A percentile compares a stretch with the other conserved stretches of the same genome.
Conservation (phyloP, 2,113 vertebrate genomes). For the Melanostigma gelatinosum region DNA sequence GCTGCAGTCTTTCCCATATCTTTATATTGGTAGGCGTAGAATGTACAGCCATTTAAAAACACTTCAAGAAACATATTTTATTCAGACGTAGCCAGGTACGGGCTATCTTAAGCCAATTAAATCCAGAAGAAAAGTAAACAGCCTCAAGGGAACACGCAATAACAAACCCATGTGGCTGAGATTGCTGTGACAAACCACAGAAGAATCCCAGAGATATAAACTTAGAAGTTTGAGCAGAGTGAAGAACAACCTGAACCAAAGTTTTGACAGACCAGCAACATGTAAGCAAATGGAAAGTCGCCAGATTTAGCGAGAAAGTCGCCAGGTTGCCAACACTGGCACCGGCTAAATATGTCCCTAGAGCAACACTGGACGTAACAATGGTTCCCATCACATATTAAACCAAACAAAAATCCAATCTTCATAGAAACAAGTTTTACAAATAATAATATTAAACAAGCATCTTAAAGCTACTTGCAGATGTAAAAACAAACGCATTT, state of each 20-base stretch:
- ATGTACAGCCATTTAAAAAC: not conserved
- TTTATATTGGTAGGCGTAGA: not conserved
- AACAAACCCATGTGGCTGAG: not conserved
- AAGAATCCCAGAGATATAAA: not conserved
- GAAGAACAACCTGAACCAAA: not conserved
- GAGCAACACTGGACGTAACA: no score
- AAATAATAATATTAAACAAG: no score
- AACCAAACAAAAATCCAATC: no score
- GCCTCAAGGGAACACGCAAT: not conserved
- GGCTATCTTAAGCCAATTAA: not conserved
- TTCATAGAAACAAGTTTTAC: no score
- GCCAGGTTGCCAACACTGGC: no score
- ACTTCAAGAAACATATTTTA: not conserved
- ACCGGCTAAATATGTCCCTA: no score
- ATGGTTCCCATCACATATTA: no score
- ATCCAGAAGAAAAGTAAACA: not conserved
- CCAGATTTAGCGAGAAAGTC: no score
- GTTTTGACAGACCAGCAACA: not conserved
- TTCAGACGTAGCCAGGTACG: not conserved
- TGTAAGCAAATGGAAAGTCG: not conserved
- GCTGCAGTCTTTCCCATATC: not conserved
- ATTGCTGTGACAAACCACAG: not conserved
- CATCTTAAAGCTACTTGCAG: no score
- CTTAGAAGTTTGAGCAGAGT: not conserved
- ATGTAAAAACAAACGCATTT: no score